Base-by-base conservation (phyloP, 2,888 invertebrate genomes). In the Elegia similella region DNA sequence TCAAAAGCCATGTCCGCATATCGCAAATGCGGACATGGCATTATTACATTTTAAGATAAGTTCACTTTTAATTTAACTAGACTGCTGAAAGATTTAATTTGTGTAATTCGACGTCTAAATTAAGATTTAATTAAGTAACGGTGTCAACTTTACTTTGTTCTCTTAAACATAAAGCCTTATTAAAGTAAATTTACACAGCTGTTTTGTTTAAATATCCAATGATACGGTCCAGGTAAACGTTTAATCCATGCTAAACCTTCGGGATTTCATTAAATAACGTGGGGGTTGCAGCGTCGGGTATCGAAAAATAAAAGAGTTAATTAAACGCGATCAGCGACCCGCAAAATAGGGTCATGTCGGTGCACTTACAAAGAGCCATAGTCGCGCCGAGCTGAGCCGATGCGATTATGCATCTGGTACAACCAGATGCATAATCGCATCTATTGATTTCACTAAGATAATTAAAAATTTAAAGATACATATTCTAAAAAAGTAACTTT, bases 321-420 rank as follows among this genome's bases (percentile, higher is more conserved):
- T 87, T 85, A 88, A n/a, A 80, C 78, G 71, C 62, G 78, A 68
- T 70, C 80, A 75, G 71, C 78, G 82, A 78, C 76, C 82, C 82
- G 84, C 84, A 78, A 82, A 84, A 85, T 81, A 72, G 78, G 76
- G 69, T 75, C 76, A 74, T 75, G 72, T 71, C 74, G 72, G 69
- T 80, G 79, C 79, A 81, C 76, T 82, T 82, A 79, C 80, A 84
- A 82, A 84, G 82, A 81, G 81, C n/a, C 38, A 12, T 38, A 38
- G n/a, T 1, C 12, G n/a, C n/a, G 3, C 12, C 38, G 2, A 32
- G 7, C 8, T 10, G 38, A 38, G 38, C 38, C n/a, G 38, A 38
- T 34, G 38, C 38, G 10, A 8, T 32, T 32, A 32, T 34, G 34
- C 34, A 38, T n/a, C n/a, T n/a, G n/a, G n/a, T n/a, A n/a, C n/a